phyloP scores from a whole-genome alignment of 2,113 vertebrate species.

The Oncorhynchus gorbuscha region DNA sequence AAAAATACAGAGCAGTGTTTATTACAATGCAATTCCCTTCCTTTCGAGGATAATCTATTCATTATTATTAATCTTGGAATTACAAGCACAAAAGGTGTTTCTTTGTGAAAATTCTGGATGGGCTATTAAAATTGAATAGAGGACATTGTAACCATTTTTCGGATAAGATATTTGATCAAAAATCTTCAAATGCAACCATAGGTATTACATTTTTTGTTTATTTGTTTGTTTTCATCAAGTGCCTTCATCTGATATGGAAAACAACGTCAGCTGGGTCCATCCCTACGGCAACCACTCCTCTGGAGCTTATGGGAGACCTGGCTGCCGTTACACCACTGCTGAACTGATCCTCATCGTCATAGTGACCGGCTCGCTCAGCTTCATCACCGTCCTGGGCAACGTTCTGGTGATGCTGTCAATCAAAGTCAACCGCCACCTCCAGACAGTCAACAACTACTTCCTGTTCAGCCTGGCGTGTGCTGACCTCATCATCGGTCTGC shows the following conservation, averaged over 20 bases:
- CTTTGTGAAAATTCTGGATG: too few species aligned
- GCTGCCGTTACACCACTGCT: constrained; percentile 67
- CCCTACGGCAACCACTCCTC: constrained; percentile 61
- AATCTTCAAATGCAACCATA: background rate
- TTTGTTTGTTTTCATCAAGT: background rate
- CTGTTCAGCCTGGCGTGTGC: constrained; percentile 90
- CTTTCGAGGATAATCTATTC: too few species aligned
- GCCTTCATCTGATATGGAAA: background rate
- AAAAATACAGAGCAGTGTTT: too few species aligned
- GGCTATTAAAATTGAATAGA: too few species aligned
- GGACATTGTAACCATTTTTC: too few species aligned
- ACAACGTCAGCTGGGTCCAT: constrained; percentile 69
- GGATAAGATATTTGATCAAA: background rate
- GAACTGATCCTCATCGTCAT: constrained; percentile 79
- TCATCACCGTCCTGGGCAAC: constrained; percentile 87
- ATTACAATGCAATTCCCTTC: too few species aligned
- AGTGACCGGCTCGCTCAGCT: constrained; percentile 80
- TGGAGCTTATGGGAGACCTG: constrained; percentile 28
- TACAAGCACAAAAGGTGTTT: too few species aligned
- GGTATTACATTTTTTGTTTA: background rate
- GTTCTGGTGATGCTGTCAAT: constrained; percentile 90
- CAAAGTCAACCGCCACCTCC: constrained; percentile 88
- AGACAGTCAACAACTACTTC: constrained; percentile 94
- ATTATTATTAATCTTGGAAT: too few species aligned
- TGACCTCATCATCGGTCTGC: constrained; percentile 83